These are phyloP conservation scores for Betta splendens DNA, from an alignment of 2,797 vertebrate genomes.

Conservation along the genomic window DNA sequence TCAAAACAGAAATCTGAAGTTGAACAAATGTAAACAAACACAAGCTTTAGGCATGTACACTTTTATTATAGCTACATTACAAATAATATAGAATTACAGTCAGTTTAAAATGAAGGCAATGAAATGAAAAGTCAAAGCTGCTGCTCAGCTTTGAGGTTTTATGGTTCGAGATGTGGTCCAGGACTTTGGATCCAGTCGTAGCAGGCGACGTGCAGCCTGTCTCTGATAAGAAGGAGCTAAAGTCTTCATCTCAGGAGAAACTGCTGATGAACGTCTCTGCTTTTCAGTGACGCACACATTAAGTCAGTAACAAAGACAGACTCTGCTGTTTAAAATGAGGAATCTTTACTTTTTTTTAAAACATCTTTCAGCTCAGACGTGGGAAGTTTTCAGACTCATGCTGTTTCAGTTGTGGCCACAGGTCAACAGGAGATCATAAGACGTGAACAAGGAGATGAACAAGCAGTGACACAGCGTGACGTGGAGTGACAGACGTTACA, in stretches of 20 bases:
- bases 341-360: not conserved
- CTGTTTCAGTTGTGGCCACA: not conserved
- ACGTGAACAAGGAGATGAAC: not conserved
- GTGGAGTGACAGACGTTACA: constrained; percentile 51
- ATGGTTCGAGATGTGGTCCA: constrained; percentile 14
- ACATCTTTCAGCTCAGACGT: too few relatives aligned
- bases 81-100: too few relatives aligned
- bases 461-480: constrained; percentile 19
- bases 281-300: constrained; percentile 12
- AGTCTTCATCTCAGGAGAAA: constrained; percentile 5
- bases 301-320: too few relatives aligned
- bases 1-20: too few relatives aligned
- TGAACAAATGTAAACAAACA: too few relatives aligned
- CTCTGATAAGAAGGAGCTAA: constrained; percentile 2
- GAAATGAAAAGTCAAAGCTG: too few relatives aligned
- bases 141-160: too few relatives aligned
- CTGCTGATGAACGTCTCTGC: constrained; percentile 28
- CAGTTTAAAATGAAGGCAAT: too few relatives aligned
- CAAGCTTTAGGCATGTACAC: too few relatives aligned
- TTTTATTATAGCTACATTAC: too few relatives aligned
- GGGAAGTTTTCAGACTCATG: not conserved
- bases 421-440: not conserved
- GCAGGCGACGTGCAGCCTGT: constrained; percentile 24
- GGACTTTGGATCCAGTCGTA: constrained; percentile 47
- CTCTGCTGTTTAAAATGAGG: too few relatives aligned